Base-by-base conservation (phyloP, 2,888 invertebrate species). In the Phorcus lineatus region DNA sequence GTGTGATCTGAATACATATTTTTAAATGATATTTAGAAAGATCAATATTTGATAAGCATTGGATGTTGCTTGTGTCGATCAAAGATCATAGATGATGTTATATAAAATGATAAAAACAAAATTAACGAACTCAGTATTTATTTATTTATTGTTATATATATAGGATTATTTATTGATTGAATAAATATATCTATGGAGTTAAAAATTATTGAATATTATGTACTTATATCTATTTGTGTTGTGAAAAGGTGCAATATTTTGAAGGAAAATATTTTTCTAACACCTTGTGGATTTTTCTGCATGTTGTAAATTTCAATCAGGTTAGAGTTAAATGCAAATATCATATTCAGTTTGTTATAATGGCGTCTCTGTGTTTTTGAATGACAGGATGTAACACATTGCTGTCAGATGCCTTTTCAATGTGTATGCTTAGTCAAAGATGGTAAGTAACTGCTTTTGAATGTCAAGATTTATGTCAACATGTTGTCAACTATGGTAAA, bases 211-310 rank as follows among this genome's bases (percentile, higher is more conserved):
- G 13, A 24, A 28, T 28, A 28, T 62, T 24, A 62, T 62, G 28
- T 62, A 28, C 28, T 24, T 57, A 57, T 57, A 2, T 57, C 1
- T 57, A 4, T 62, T 9, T 62, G 28, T 62, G 24, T 62, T 62
- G 62, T 62, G 62, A 62, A 62, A 28, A 62, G 62, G 62, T 62
- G 62, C 62, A 62, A 62, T 62, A 62, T 62, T 62, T 62, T 62
- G 28, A 62, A 62, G 62, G 62, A 62, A 62, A 62, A 28, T 62
- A 62, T 62, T 62, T 62, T 62, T 62, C 62, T 62, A 62, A 24
- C 28, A 24, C 62, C 62, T 62, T 28, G 62, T 62, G 62, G 28
- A 28, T 62, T 17, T 19, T 62, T 28, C 62, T 28, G 28, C 28
- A 62, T 22, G 17, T 28, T 62, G 62, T 62, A n/a, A 24, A 24